These are phyloP conservation scores for Oxyteleia sp. DNA, from an alignment of 2,888 invertebrate species.

Conservation along the genomic window DNA sequence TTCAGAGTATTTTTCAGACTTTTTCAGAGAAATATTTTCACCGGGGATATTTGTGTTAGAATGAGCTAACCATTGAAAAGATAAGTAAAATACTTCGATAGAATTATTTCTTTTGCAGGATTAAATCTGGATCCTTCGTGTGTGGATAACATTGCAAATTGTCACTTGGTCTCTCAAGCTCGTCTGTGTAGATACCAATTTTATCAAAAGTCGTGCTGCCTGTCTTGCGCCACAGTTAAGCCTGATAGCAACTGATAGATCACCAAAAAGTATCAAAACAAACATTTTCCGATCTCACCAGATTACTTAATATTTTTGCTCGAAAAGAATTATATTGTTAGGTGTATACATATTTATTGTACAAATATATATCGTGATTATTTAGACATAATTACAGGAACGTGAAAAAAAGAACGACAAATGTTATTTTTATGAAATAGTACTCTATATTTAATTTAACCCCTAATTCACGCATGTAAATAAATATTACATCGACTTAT, in stretches of 20 bases:
- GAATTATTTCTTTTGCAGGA: constrained; percentile 48
- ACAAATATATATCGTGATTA: neutral
- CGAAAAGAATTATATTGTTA: constrained; percentile 1
- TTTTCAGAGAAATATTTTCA: too few relatives aligned
- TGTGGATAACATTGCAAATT: constrained; percentile 46
- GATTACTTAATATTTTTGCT: neutral
- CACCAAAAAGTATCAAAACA: neutral
- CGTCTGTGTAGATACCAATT: constrained; percentile 60
- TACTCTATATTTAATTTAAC: constrained; percentile 37
- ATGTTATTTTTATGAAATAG: constrained; percentile 7
- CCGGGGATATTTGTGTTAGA: too few relatives aligned
- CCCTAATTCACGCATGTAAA: constrained; percentile 31
- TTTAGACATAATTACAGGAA: neutral
- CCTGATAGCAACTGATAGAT: constrained; percentile 16
- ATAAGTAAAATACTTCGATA: too few relatives aligned
- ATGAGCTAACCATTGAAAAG: too few relatives aligned
- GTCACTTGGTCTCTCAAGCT: constrained; percentile 54
- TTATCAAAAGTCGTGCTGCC: constrained; percentile 56
- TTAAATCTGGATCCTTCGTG: constrained; percentile 46
- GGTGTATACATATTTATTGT: constrained; percentile 5
- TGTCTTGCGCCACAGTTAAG: constrained; percentile 50
- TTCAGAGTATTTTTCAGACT: too few relatives aligned
- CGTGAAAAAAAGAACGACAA: neutral
- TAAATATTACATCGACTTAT: constrained; percentile 43
- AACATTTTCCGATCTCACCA: constrained; percentile 15